Evolutionary conservation across 2,888 invertebrate species (phyloP).

Genomic region (Timandra comae): DNA sequence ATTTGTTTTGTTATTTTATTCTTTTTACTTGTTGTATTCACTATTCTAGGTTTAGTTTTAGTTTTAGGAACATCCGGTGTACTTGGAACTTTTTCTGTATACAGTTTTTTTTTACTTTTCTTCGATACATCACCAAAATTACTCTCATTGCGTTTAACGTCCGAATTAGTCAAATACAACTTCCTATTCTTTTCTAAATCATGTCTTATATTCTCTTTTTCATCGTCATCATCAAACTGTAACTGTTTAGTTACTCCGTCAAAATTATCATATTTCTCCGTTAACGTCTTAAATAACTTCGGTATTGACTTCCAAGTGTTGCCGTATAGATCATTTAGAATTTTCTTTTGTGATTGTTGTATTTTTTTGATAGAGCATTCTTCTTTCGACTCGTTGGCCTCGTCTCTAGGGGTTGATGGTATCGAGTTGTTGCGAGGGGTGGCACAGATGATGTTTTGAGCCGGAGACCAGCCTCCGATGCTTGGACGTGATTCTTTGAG

Average conservation of each 20-base stretch:
- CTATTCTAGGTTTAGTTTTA: conserved; percentile 33
- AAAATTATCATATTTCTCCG: conserved; percentile 38
- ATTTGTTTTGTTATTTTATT: conserved; percentile 39
- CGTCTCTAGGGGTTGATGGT: conserved; percentile 57
- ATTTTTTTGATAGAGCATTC: conserved; percentile 60
- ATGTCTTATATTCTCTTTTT: conserved; percentile 50
- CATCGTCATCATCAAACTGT: conserved; percentile 44
- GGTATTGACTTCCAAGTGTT: conserved; percentile 72
- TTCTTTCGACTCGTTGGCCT: conserved; percentile 55
- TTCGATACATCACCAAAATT: conserved; percentile 38
- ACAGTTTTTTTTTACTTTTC: conserved; percentile 56
- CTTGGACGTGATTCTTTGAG: conserved; percentile 39
- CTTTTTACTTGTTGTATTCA: conserved; percentile 50
- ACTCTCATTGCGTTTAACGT: conserved; percentile 39
- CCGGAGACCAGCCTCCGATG: conserved; percentile 60
- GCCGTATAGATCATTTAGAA: conserved; percentile 74
- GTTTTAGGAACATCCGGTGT: conserved; percentile 48
- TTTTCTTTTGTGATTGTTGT: conserved; percentile 56
- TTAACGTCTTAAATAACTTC: conserved; percentile 50
- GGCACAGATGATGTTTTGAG: conserved; percentile 56
- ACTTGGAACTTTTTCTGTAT: conserved; percentile 45
- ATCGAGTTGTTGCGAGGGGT: conserved; percentile 43
- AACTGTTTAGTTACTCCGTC: conserved; percentile 51
- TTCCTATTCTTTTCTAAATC: conserved; percentile 43
- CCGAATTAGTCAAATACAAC: conserved; percentile 53